These are phyloP conservation scores for Andrena trimmerana DNA, from an alignment of 2,888 invertebrate genomes.

Conservation along the genomic window DNA sequence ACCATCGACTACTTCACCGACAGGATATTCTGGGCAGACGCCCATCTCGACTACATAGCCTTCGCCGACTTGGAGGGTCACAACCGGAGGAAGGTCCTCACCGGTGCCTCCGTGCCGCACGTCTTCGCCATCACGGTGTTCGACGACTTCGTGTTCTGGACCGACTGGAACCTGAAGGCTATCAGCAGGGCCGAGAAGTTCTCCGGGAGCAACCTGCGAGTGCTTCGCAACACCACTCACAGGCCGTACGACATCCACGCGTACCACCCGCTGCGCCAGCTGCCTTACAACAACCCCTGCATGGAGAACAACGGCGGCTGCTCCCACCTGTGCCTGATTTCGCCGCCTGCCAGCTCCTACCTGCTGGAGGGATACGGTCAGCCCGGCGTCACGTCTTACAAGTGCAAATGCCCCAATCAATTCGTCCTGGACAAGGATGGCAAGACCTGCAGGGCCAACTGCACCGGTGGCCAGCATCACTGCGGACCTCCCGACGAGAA, in stretches of 20 bases:
- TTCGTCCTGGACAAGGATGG: slow-evolving; percentile 93
- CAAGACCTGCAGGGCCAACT: slow-evolving; percentile 97
- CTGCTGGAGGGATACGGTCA: slow-evolving; percentile 92
- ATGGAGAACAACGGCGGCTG: slow-evolving; percentile 97
- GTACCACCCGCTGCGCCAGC: slow-evolving; percentile 95
- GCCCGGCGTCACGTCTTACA: slow-evolving; percentile 92
- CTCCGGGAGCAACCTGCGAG: slow-evolving; percentile 90
- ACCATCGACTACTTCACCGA: slow-evolving; percentile 98
- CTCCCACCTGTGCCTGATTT: slow-evolving; percentile 96
- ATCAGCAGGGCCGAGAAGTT: slow-evolving; percentile 97
- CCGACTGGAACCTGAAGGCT: slow-evolving; percentile 98
- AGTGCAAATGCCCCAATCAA: slow-evolving; percentile 98
- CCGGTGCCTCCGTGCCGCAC: slow-evolving; percentile 95
- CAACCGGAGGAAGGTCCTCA: slow-evolving; percentile 93
- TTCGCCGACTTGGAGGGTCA: slow-evolving; percentile 97
- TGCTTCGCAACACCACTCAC: slow-evolving; percentile 96
- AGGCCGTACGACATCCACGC: slow-evolving; percentile 97
- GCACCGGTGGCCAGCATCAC: slow-evolving; percentile 94
- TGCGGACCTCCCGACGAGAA: slow-evolving; percentile 90
- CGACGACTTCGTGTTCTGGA: slow-evolving; percentile 98
- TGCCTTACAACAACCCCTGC: slow-evolving; percentile 95
- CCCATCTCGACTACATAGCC: slow-evolving; percentile 98
- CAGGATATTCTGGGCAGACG: slow-evolving; percentile 98
- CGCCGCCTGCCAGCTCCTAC: slow-evolving; percentile 93
- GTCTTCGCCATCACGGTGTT: slow-evolving; percentile 97